Conservation (phyloP, 2,113 vertebrate genomes). For the Cettia cetti region DNA sequence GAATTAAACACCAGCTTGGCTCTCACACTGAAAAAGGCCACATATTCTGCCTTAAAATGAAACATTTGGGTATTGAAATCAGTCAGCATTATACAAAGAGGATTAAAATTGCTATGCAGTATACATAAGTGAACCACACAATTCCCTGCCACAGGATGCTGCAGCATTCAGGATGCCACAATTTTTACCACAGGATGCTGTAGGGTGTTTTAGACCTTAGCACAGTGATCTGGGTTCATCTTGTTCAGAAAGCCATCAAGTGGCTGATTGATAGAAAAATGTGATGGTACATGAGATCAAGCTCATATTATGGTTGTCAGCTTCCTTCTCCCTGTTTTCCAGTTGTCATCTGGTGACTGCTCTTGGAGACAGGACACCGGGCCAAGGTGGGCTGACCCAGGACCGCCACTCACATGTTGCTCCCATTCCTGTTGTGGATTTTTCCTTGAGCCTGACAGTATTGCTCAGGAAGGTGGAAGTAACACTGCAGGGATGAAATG, state of each 20-base stretch:
- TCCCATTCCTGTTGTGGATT: background rate
- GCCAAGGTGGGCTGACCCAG: background rate
- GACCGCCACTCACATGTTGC: background rate
- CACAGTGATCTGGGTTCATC: background rate
- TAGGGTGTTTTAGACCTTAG: background rate
- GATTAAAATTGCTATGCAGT: background rate
- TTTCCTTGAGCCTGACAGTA: background rate
- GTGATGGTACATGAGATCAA: background rate
- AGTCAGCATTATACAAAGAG: background rate
- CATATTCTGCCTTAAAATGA: background rate
- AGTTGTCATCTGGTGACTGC: background rate
- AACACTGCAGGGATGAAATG: background rate
- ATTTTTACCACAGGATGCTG: background rate
- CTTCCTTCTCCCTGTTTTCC: background rate
- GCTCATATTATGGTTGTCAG: background rate
- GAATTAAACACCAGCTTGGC: background rate
- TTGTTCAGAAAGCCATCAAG: background rate
- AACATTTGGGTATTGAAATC: background rate
- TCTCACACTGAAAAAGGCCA: background rate
- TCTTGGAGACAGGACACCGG: background rate
- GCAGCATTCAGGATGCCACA: background rate
- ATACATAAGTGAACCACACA: background rate
- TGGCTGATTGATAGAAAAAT: background rate
- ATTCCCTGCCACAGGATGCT: background rate
- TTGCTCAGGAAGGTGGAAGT: background rate